Conservation (phyloP, 2,113 vertebrate species). For the Sylvietta virens region DNA sequence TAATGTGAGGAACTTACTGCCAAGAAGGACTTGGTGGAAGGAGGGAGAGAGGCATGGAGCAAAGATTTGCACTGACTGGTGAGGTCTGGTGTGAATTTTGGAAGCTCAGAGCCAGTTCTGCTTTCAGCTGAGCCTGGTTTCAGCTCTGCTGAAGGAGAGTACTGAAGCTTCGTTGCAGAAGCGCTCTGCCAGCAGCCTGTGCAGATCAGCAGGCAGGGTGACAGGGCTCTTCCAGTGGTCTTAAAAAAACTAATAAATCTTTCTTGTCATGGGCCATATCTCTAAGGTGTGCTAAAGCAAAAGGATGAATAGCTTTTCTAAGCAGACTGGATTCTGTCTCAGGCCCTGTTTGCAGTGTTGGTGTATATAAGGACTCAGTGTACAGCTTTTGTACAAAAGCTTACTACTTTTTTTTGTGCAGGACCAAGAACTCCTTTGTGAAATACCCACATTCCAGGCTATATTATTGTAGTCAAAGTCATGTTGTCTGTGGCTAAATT, state of each 20-base stretch:
- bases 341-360: not conserved
- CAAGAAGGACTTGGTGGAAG: not conserved
- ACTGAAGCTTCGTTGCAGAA: not conserved
- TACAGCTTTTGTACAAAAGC: not conserved
- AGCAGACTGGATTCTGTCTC: not conserved
- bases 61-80: not conserved
- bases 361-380: not conserved
- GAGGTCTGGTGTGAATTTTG: not conserved
- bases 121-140: not conserved
- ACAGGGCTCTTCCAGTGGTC: not conserved
- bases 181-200: accelerated
- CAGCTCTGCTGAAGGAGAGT: not conserved
- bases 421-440: not conserved
- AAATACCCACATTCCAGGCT: not conserved
- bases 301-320: not conserved
- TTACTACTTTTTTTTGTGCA: not conserved
- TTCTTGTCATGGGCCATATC: not conserved
- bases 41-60: not conserved
- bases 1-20: not conserved
- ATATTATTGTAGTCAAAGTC: not conserved
- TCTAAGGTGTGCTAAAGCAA: not conserved
- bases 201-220: accelerated
- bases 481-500: not conserved
- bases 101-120: not conserved
- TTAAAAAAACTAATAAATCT: not conserved